A percentile compares a stretch with the other conserved stretches of the same genome.
These are phyloP conservation scores for Trachemys scripta DNA, from an alignment of 2,113 vertebrate species.

Conservation along the genomic window DNA sequence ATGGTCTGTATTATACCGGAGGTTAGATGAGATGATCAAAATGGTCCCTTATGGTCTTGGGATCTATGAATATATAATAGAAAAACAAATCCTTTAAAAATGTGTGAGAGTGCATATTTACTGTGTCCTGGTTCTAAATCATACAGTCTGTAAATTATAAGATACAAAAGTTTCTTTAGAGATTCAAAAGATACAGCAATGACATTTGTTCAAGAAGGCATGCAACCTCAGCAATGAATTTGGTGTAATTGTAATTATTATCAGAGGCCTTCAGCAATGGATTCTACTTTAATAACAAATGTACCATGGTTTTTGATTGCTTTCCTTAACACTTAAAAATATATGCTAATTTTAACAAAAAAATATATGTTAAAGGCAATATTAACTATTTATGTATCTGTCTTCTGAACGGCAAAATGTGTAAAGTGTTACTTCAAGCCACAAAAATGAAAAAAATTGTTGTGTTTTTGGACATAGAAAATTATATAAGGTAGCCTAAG, in stretches of 20 bases:
- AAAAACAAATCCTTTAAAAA: background rate
- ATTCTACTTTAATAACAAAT: background rate
- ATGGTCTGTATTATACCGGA: background rate
- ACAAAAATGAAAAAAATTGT: background rate
- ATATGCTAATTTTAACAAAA: background rate
- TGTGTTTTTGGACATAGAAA: background rate
- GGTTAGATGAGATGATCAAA: background rate
- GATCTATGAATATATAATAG: background rate
- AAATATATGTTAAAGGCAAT: background rate
- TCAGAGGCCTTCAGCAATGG: background rate
- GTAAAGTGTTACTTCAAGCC: background rate
- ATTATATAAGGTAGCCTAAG: background rate
- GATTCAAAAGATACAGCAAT: background rate
- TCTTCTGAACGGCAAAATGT: background rate
- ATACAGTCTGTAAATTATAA: background rate
- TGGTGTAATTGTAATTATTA: background rate
- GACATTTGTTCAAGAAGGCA: background rate
- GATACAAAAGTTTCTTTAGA: background rate
- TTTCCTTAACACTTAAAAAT: background rate
- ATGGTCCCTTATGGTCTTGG: background rate
- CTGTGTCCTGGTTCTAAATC: background rate
- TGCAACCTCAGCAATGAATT: background rate
- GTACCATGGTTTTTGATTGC: background rate
- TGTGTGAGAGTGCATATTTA: background rate
- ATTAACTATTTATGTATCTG: background rate